phyloP scores from a whole-genome alignment of 2,113 vertebrate genomes.

The Coturnix japonica region DNA sequence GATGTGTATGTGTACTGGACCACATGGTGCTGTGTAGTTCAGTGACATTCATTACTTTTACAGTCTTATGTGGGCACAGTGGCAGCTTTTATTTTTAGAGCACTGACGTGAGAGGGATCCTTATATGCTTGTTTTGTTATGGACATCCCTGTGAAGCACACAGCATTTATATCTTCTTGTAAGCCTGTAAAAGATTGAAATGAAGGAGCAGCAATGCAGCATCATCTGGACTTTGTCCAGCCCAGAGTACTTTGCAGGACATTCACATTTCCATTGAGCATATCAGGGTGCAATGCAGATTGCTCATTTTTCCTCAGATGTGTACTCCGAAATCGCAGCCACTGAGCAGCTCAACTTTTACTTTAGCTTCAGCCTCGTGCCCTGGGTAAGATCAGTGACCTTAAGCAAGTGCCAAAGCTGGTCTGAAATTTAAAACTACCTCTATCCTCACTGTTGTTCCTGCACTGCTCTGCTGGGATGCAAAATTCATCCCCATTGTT shows the following conservation, averaged over 20 bases:
- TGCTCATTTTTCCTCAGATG: background rate
- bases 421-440: background rate
- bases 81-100: background rate
- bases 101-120: background rate
- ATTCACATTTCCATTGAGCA: accelerated
- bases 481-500: background rate
- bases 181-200: background rate
- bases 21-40: accelerated
- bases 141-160: background rate
- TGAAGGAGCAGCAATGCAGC: background rate
- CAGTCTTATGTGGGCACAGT: no score
- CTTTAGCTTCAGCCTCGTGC: no score
- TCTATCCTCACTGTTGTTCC: background rate
- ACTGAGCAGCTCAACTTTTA: conserved; percentile 1
- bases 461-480: background rate
- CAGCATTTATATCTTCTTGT: background rate
- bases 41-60: background rate
- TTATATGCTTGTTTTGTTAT: background rate
- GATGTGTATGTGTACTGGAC: accelerated
- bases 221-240: background rate
- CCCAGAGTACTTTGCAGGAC: background rate
- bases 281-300: background rate
- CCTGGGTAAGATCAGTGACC: no score
- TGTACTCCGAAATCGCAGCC: background rate
- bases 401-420: background rate